A percentile compares a stretch with the other conserved stretches of the same genome.
Evolutionary conservation across 2,888 invertebrate species (phyloP).

Genomic region (Sarcophaga caerulescens): DNA sequence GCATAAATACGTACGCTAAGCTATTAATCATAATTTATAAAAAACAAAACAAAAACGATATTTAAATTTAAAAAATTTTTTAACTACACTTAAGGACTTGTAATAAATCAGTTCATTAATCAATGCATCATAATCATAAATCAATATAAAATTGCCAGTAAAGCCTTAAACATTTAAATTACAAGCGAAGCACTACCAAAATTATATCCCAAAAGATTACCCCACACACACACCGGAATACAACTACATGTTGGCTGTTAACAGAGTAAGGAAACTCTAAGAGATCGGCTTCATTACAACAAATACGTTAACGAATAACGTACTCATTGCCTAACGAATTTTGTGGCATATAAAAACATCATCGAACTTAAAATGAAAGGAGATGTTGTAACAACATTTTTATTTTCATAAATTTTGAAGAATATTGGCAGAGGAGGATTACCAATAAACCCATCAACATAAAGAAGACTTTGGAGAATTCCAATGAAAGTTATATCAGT

Average conservation of each 20-base stretch:
- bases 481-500: conserved; percentile 38
- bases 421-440: conserved; percentile 64
- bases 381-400: conserved; percentile 25
- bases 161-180: not conserved
- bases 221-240: not conserved
- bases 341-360: not conserved
- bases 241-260: not conserved
- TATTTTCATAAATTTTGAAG: conserved; percentile 56
- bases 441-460: conserved; percentile 69
- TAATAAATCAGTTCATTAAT: conserved; percentile 5
- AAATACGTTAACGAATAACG: not conserved
- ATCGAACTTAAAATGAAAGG: not conserved
- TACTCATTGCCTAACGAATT: not conserved
- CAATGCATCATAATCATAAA: not conserved
- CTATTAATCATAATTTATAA: not conserved
- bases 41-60: not conserved
- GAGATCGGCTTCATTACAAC: not conserved
- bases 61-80: not conserved
- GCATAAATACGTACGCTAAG: no score
- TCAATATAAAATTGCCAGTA: not conserved
- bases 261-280: not conserved
- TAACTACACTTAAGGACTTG: not conserved
- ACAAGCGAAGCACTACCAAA: not conserved
- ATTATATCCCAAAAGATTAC: conserved; percentile 6
- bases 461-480: conserved; percentile 51